phyloP scores from a whole-genome alignment of 2,113 vertebrate species.

The Australoheros scitulus region DNA sequence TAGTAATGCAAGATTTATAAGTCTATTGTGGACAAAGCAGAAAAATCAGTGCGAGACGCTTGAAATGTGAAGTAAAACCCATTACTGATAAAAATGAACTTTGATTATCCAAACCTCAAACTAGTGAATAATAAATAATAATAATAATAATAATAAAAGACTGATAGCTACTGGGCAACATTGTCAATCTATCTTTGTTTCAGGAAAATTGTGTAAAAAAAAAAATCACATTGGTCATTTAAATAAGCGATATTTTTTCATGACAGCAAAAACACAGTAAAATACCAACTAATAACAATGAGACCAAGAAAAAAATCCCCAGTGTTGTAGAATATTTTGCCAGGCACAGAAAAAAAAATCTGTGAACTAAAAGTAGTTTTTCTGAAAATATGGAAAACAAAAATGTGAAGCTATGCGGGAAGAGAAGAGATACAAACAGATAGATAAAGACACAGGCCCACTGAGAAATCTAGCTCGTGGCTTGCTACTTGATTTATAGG shows the following conservation, averaged over 20 bases:
- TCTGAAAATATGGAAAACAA: constrained; percentile 35
- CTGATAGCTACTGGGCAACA: not conserved
- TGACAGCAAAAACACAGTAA: not conserved
- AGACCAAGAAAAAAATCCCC: not conserved
- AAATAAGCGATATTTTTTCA: constrained; percentile 38
- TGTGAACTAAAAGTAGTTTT: constrained; percentile 13
- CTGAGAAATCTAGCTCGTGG: constrained; percentile 99
- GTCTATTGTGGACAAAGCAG: not conserved
- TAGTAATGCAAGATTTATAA: not conserved
- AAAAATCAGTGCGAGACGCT: not conserved
- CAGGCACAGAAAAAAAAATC: not conserved
- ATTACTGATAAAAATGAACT: not conserved
- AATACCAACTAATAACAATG: not conserved
- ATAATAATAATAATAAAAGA: not conserved
- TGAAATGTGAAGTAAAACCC: not conserved
- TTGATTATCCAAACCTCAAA: constrained; percentile 52
- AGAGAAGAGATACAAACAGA: constrained; percentile 99
- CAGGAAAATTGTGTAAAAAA: not conserved
- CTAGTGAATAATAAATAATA: not conserved
- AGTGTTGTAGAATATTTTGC: not conserved
- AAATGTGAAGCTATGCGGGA: constrained; percentile 85
- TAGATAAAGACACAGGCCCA: constrained; percentile 99
- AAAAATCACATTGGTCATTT: constrained; percentile 14
- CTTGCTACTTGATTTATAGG: constrained; percentile 99
- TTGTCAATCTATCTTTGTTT: not conserved